Conservation (phyloP, 2,113 vertebrate species). For the Plectropomus leopardus region DNA sequence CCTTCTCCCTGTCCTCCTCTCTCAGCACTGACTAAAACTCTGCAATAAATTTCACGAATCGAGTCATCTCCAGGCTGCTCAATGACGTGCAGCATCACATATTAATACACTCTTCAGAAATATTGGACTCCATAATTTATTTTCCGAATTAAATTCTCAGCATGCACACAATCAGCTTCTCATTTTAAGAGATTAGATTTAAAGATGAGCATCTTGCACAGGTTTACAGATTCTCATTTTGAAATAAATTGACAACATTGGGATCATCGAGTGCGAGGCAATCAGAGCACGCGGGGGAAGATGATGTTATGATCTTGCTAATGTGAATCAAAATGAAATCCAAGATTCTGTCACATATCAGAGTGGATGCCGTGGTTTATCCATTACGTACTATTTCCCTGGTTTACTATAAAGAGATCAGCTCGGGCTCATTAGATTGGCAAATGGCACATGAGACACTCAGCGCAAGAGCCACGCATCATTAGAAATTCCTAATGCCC, state of each 20-base stretch:
- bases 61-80: slow-evolving; percentile 18
- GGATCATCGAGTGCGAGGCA: slow-evolving; percentile 40
- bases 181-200: slow-evolving; percentile 65
- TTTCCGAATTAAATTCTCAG: slow-evolving; percentile 64
- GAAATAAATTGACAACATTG: slow-evolving; percentile 63
- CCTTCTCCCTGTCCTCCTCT: not conserved
- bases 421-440: slow-evolving; percentile 66
- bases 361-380: slow-evolving; percentile 51
- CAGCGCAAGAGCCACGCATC: slow-evolving; percentile 5
- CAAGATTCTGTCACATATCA: slow-evolving; percentile 52
- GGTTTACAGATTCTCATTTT: slow-evolving; percentile 64
- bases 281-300: slow-evolving; percentile 26
- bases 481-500: slow-evolving; percentile 63
- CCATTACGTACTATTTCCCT: slow-evolving; percentile 59
- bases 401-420: slow-evolving; percentile 58
- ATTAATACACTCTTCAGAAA: slow-evolving; percentile 49
- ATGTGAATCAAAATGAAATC: slow-evolving; percentile 74
- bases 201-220: slow-evolving; percentile 45
- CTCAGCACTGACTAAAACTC: slow-evolving; percentile 21
- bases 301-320: slow-evolving; percentile 57
- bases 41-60: slow-evolving; percentile 21
- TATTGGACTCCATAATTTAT: slow-evolving; percentile 56
- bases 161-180: slow-evolving; percentile 57
- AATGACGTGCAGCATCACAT: slow-evolving; percentile 35
- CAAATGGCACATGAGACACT: slow-evolving; percentile 63